A percentile compares a stretch with the other conserved stretches of the same genome.
Evolutionary conservation across 2,888 invertebrate species (phyloP).

Genomic region (Phyllotreta cruciferae): DNA sequence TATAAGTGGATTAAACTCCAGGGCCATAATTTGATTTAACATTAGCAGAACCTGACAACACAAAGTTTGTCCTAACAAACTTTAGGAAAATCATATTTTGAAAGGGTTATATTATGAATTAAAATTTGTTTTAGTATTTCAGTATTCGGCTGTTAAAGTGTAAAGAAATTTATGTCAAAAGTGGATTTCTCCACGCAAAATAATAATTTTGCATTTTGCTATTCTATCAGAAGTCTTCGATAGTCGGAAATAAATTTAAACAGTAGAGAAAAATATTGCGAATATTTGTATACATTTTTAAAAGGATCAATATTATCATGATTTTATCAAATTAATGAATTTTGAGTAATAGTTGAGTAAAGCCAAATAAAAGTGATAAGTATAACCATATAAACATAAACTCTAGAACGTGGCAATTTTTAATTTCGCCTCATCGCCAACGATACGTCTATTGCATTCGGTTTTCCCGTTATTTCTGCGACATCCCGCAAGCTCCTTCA

Average conservation of each 20-base stretch:
- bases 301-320: no score
- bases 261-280: no score
- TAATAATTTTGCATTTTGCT: no score
- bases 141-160: not conserved
- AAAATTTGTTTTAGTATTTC: constrained; percentile 27
- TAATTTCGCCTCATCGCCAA: no score
- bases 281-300: not conserved
- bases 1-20: constrained; percentile 36
- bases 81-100: constrained; percentile 34
- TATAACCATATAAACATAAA: no score
- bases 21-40: constrained; percentile 33
- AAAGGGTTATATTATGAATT: constrained; percentile 28
- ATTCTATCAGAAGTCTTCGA: no score
- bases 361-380: no score
- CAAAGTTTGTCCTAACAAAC: constrained; percentile 34
- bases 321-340: no score
- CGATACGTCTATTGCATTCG: constrained; percentile 2
- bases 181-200: no score
- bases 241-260: not conserved
- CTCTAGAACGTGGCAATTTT: no score
- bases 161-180: no score
- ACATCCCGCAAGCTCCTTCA: constrained; percentile 21
- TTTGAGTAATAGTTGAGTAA: no score
- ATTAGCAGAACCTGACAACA: constrained; percentile 31
- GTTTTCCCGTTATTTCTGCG: constrained; percentile 17